Conservation (phyloP, 2,888 invertebrate genomes). For the Lathronympha strigana region DNA sequence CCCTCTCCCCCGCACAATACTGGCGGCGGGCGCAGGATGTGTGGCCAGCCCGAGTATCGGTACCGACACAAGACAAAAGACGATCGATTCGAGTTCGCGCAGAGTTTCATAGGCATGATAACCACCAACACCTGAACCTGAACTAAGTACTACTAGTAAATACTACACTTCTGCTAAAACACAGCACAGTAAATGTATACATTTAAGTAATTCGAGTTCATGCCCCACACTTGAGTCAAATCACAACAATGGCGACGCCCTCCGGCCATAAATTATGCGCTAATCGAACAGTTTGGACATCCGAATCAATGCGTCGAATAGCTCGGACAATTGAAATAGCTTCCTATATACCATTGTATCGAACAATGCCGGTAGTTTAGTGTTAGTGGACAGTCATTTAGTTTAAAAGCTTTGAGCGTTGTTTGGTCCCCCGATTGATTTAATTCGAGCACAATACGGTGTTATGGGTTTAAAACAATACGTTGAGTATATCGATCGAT, state of each 20-base stretch:
- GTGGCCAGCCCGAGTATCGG: too few relatives aligned
- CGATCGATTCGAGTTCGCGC: too few relatives aligned
- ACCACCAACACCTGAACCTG: too few relatives aligned
- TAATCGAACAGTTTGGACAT: slow-evolving; percentile 28
- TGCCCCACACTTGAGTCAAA: slow-evolving; percentile 12
- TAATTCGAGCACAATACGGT: neutral
- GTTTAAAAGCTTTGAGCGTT: slow-evolving; percentile 20
- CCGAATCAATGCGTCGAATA: slow-evolving; percentile 18
- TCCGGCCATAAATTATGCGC: slow-evolving; percentile 16
- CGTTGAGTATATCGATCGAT: neutral
- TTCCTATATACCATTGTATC: slow-evolving; percentile 23
- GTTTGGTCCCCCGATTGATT: neutral
- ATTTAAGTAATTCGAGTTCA: slow-evolving; percentile 13
- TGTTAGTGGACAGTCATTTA: slow-evolving; percentile 31
- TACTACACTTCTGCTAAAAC: too few relatives aligned
- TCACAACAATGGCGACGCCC: slow-evolving; percentile 28
- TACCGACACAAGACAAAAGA: too few relatives aligned
- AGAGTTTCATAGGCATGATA: too few relatives aligned
- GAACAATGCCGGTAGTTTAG: slow-evolving; percentile 23
- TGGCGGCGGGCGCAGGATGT: too few relatives aligned
- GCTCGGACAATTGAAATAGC: slow-evolving; percentile 26
- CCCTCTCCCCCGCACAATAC: too few relatives aligned
- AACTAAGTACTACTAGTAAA: too few relatives aligned
- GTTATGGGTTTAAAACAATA: slow-evolving; percentile 7
- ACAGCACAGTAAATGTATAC: too few relatives aligned